Base-by-base conservation (phyloP, 2,888 invertebrate species). In the Aphodius granarius region DNA sequence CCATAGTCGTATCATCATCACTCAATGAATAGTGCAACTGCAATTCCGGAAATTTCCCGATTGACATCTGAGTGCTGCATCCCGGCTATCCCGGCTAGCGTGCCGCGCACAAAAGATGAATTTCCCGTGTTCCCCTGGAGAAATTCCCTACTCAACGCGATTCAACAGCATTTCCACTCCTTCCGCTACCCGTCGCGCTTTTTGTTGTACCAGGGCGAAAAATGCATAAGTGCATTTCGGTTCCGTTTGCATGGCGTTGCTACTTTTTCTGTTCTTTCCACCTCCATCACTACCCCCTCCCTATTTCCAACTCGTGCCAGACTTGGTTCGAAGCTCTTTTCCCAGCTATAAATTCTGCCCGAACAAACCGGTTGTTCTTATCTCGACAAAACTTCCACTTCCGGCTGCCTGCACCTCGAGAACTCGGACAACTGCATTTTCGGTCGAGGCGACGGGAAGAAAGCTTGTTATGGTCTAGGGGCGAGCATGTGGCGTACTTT, bases 191-290 rank as follows among this genome's bases (percentile, higher is more conserved):
- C n/a, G n/a, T n/a, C n/a, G 43, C 6, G 3, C 43, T 43, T 43
- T 43, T 43, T 43, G 43, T 43, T 43, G 43, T 43, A 13, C 43
- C 3, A 43, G 43, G 43, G 43, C 43, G 68, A 68, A 68, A 68
- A 68, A 68, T 68, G 68, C 68, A 68, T 68, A 68, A 68, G 68
- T 68, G 68, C 68, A 68, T 68, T 68, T 68, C 22, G 20, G 68
- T 68, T 68, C 68, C 68, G 68, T 68, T 22, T 22, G 68, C 21
- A 43, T 43, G 43, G 43, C 43, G 13, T 43, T 43, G 43, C 43
- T 43, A 43, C 2, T 43, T 43, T 43, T 43, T 43, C 43, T 43
- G 13, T 43, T 13, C 43, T 43, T 68, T 68, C 22, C n/a, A n/a
- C 16, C 65, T 68, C 22, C 22, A 21, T 65, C 65, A 65, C 18